Conservation (phyloP, 2,113 vertebrate genomes). For the Rhabdomys dilectus region DNA sequence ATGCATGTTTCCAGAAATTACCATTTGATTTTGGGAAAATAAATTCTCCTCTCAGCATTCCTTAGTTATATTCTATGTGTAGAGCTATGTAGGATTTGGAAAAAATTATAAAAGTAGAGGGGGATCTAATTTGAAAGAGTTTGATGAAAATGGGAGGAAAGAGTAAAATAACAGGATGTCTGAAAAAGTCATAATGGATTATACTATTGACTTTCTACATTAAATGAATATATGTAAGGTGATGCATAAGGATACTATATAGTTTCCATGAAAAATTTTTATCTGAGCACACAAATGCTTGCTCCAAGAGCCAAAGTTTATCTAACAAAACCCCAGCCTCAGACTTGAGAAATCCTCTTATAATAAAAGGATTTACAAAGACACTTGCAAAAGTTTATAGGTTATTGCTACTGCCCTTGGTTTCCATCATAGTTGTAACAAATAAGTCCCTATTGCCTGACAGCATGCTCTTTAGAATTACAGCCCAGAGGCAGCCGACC, state of each 20-base stretch:
- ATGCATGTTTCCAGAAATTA: neutral
- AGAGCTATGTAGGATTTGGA: neutral
- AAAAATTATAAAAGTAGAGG: neutral
- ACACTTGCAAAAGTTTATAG: too few species aligned
- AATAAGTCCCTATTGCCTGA: neutral
- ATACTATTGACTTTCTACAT: neutral
- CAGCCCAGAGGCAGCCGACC: neutral
- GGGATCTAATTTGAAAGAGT: neutral
- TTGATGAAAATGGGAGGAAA: neutral
- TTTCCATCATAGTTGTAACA: neutral
- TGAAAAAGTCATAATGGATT: neutral
- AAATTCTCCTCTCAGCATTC: neutral
- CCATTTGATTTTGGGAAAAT: neutral
- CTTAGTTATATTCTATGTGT: neutral
- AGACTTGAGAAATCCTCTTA: neutral
- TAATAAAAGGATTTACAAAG: neutral
- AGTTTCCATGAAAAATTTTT: neutral
- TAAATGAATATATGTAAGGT: neutral
- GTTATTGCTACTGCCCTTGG: neutral
- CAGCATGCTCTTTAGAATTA: neutral
- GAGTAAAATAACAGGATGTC: neutral
- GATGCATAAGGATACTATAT: neutral
- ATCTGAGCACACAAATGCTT: neutral
- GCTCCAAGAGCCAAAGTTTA: neutral
- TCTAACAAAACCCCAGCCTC: neutral